phyloP scores from a whole-genome alignment of 2,888 invertebrate genomes.

The Ormia ochracea region DNA sequence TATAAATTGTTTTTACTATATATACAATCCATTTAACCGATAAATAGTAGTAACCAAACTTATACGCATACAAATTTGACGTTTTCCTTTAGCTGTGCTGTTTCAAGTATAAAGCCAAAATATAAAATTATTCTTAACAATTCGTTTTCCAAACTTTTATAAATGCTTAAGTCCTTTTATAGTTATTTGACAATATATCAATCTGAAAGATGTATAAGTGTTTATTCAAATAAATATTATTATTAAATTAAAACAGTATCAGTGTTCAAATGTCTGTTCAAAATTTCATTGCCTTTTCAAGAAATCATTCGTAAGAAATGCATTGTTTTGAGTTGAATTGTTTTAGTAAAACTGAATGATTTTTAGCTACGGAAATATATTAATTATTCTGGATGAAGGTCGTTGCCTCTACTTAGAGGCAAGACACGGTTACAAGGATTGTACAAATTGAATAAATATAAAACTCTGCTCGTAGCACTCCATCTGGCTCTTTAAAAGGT shows the following conservation, averaged over 20 bases:
- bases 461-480: too few relatives aligned
- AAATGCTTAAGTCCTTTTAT: conserved; percentile 14
- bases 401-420: too few relatives aligned
- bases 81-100: conserved; percentile 15
- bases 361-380: too few relatives aligned
- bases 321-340: too few relatives aligned
- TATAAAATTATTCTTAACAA: conserved; percentile 3
- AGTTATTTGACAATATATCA: conserved; percentile 48
- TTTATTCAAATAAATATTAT: conserved; percentile 55
- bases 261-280: not conserved
- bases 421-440: too few relatives aligned
- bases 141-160: conserved; percentile 42
- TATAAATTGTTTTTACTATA: not conserved
- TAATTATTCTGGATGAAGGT: too few relatives aligned
- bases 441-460: too few relatives aligned
- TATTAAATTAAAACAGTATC: conserved; percentile 11
- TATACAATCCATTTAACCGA: conserved; percentile 29
- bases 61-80: not conserved
- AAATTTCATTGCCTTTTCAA: too few relatives aligned
- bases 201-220: conserved; percentile 49
- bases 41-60: not conserved
- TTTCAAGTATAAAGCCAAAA: conserved; percentile 3
- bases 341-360: too few relatives aligned
- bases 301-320: too few relatives aligned
- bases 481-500: too few relatives aligned